Evolutionary conservation across 2,113 vertebrate species (phyloP).

Genomic region (Nematolebias whitei): DNA sequence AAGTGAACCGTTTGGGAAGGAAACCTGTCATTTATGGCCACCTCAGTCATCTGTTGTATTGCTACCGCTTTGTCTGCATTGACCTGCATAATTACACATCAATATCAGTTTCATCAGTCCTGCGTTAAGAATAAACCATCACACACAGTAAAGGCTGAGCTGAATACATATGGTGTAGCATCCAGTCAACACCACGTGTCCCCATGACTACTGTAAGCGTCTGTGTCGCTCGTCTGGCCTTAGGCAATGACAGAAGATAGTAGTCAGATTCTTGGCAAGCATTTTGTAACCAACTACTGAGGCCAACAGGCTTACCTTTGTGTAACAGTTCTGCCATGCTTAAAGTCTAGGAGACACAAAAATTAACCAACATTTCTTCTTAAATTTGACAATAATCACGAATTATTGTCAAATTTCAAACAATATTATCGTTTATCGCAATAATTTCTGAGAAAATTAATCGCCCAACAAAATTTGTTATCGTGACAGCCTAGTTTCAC

Average conservation of each 20-base stretch:
- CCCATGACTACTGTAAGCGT: background rate
- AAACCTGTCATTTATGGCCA: constrained; percentile 10
- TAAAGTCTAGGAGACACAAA: constrained; percentile 31
- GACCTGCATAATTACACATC: too few relatives aligned
- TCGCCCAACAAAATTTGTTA: too few relatives aligned
- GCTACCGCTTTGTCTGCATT: constrained; percentile 21
- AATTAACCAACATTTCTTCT: too few relatives aligned
- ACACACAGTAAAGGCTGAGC: constrained; percentile 36
- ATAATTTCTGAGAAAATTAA: too few relatives aligned
- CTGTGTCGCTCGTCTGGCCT: constrained; percentile 21
- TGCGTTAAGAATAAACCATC: constrained; percentile 24
- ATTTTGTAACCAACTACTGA: constrained; percentile 35
- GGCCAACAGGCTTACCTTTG: constrained; percentile 61
- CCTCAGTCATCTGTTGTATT: constrained; percentile 13
- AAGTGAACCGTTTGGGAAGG: background rate
- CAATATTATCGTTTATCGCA: too few relatives aligned
- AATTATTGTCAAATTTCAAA: too few relatives aligned
- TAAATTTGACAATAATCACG: too few relatives aligned
- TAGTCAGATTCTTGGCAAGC: constrained; percentile 41
- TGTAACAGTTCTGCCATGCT: constrained; percentile 27
- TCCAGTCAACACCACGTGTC: constrained; percentile 13
- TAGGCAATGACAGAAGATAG: constrained; percentile 22
- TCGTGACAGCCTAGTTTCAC: too few relatives aligned
- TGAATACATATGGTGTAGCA: constrained; percentile 16
- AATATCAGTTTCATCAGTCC: constrained; percentile 21